Evolutionary conservation across 2,797 vertebrate species (phyloP), one percentile per base, ranked within the genome.

Genomic region (Dendrocincla fuliginosa): DNA sequence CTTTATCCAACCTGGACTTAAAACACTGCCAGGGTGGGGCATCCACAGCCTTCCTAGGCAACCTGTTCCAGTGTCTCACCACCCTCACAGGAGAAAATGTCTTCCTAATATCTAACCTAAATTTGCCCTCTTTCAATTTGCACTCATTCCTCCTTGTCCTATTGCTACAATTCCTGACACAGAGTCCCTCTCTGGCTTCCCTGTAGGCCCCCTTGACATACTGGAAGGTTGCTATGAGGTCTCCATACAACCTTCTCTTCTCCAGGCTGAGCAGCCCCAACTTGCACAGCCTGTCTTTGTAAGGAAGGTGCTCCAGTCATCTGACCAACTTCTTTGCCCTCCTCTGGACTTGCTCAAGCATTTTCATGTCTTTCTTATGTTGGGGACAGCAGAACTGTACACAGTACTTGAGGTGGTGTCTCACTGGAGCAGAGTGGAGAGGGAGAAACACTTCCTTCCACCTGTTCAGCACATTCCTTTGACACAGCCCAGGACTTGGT

Each of bases 91-190:
- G 60, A 41, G 50, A 41, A 37, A 28, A 16, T 41, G 61, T 28
- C 42, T 57, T 64, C 49, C 16, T 83, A 16, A 33, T 50, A 17
- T 64, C 10, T 39, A 18, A 18, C 11, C 20, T 50, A 64, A 50
- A 30, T 46, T 39, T 77, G 24, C 4, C n/a, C 16, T 63, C 20
- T 83, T 63, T 30, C 5, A 27, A 8, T 57, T 87, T 77, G 55
- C 50, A 13, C 6, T 46, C 5, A 4, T 39, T 57, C 5, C 20
- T 18, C 10, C 20, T 39, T 57, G n/a, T 46, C 20, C n/a, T 30
- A 0, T 46, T 11, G 25, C n/a, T 39, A 0, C 8, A 7, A 9
- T 46, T 89, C 65, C n/a, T 57, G n/a, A 13, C 10, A 5, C 28
- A 37, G 28, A 15, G 3, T 30, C 28, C 16, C 19, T 64, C 13